phyloP scores from a whole-genome alignment of 2,888 invertebrate species.

The Chloroclystis v-ata region DNA sequence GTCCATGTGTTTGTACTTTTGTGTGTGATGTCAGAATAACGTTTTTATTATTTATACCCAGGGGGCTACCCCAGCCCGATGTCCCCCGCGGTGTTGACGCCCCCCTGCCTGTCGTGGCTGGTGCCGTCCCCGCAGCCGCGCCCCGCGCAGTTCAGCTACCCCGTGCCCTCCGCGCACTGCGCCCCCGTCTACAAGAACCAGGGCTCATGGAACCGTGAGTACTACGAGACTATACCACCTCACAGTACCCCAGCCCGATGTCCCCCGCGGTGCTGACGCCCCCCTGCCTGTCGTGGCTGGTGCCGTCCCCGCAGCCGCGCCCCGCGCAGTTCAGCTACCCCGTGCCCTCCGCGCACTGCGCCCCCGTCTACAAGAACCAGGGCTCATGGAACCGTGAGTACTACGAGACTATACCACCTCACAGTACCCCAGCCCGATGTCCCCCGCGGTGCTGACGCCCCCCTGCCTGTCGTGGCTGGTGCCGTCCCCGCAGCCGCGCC shows the following conservation, averaged over 20 bases:
- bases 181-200: conserved; percentile 50
- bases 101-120: conserved; percentile 58
- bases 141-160: conserved; percentile 55
- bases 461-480: conserved; percentile 58
- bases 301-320: conserved; percentile 64
- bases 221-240: neutral
- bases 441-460: conserved; percentile 53
- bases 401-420: no score
- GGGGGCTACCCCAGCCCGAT: conserved; percentile 52
- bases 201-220: conserved; percentile 63
- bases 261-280: conserved; percentile 56
- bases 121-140: conserved; percentile 65
- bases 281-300: conserved; percentile 55
- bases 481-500: conserved; percentile 62
- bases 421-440: conserved; percentile 56
- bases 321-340: conserved; percentile 58
- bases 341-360: conserved; percentile 32
- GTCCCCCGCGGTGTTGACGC: conserved; percentile 53
- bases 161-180: conserved; percentile 35
- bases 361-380: conserved; percentile 49
- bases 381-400: conserved; percentile 63
- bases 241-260: conserved; percentile 54
- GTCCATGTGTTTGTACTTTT: no score
- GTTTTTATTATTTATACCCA: no score
- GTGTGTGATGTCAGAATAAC: no score